Percentiles rank a stretch among this genome's conserved stretches.
These are phyloP conservation scores for Sorex araneus DNA, from an alignment of 2,113 vertebrate genomes.

Conservation along the genomic window DNA sequence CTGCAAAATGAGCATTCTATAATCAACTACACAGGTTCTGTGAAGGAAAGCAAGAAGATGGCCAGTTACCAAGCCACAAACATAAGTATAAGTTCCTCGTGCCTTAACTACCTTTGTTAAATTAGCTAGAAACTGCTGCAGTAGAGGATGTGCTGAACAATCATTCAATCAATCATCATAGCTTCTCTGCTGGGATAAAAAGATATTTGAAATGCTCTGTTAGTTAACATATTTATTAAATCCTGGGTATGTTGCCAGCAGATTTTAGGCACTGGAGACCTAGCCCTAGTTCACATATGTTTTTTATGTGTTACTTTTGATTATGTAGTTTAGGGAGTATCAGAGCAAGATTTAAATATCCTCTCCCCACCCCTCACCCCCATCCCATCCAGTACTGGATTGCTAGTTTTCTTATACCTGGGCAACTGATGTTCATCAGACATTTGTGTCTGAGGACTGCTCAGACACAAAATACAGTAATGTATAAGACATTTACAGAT, in stretches of 20 bases:
- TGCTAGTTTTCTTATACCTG: background rate
- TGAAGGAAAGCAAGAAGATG: background rate
- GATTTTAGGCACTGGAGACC: background rate
- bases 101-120: conserved; percentile 18
- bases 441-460: background rate
- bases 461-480: background rate
- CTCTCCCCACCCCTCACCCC: background rate
- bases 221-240: background rate
- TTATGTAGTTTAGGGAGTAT: conserved; percentile 3
- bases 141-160: background rate
- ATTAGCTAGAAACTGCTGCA: background rate
- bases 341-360: background rate
- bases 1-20: background rate
- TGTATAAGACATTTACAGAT: background rate
- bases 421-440: background rate
- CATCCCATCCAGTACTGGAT: background rate
- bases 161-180: background rate
- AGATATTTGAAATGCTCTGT: background rate
- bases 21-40: background rate
- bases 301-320: background rate
- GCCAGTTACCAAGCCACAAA: background rate
- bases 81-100: background rate
- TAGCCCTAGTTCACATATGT: background rate
- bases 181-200: background rate
- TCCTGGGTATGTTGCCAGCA: background rate